These are phyloP conservation scores for Struthio camelus DNA, from an alignment of 2,113 vertebrate species.

Conservation along the genomic window DNA sequence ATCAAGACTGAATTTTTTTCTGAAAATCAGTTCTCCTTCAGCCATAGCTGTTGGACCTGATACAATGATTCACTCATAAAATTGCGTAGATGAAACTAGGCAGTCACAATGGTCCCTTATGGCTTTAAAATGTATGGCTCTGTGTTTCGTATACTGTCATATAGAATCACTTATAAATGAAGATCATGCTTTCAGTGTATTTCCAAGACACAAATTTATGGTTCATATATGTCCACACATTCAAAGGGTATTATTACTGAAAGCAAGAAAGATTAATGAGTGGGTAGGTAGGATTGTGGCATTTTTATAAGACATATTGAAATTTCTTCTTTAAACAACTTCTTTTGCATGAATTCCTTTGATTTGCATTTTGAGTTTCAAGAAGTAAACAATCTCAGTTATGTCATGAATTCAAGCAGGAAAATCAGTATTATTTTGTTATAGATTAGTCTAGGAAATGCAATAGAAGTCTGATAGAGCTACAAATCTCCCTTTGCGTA, in stretches of 20 bases:
- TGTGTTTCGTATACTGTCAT: background rate
- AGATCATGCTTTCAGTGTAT: background rate
- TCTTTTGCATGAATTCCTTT: background rate
- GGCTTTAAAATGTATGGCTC: background rate
- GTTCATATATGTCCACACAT: background rate
- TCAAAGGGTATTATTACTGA: slow-evolving; percentile 29
- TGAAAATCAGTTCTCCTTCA: background rate
- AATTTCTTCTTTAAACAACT: background rate
- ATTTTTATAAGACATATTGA: background rate
- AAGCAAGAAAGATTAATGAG: background rate
- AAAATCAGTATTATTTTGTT: background rate
- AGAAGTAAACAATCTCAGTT: background rate
- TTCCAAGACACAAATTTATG: slow-evolving; percentile 24
- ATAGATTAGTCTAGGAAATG: background rate
- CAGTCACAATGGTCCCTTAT: background rate
- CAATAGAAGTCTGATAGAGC: background rate
- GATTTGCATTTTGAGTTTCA: background rate
- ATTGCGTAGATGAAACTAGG: background rate
- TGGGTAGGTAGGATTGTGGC: background rate
- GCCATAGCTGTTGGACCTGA: background rate
- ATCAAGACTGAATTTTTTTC: background rate
- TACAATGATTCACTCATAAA: slow-evolving; percentile 22
- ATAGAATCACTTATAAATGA: background rate
- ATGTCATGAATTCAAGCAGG: background rate
- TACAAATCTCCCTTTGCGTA: background rate